Conservation (phyloP, 1,140 invertebrate genomes). For the Eumaeus atala region DNA sequence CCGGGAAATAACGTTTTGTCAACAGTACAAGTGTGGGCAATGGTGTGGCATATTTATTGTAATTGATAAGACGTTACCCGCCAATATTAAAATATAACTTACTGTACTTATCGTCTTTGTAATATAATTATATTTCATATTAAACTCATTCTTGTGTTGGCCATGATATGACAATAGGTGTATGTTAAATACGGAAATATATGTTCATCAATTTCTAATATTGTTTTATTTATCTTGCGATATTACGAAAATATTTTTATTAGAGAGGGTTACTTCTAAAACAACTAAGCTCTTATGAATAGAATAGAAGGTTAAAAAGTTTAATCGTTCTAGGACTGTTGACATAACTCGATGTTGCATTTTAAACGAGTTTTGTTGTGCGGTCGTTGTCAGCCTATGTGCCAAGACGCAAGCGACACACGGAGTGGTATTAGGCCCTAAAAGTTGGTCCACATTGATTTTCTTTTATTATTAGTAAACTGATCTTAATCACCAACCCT, state of each 20-base stretch:
- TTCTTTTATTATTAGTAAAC: conserved; percentile 8
- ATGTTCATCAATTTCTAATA: conserved; percentile 17
- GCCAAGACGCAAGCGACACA: no score
- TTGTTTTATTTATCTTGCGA: conserved; percentile 28
- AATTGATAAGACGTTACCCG: no score
- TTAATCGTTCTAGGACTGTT: no score
- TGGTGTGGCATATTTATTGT: background rate
- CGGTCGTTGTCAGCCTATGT: no score
- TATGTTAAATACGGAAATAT: background rate
- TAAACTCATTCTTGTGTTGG: conserved; percentile 6
- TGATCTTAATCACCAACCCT: conserved; percentile 5
- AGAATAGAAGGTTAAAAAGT: no score
- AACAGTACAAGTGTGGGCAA: background rate
- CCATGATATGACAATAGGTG: conserved; percentile 1
- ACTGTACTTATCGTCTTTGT: conserved; percentile 6
- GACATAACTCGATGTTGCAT: no score
- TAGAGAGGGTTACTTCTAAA: no score
- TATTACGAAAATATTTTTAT: no score
- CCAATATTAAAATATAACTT: background rate
- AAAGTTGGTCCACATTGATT: conserved; percentile 19
- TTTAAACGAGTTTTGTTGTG: no score
- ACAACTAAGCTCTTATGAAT: no score
- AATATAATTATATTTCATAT: background rate
- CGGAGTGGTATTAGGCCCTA: conserved; percentile 15
- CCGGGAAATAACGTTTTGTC: background rate